Conservation (phyloP, 2,113 vertebrate genomes). For the Phrynosoma platyrhinos region DNA sequence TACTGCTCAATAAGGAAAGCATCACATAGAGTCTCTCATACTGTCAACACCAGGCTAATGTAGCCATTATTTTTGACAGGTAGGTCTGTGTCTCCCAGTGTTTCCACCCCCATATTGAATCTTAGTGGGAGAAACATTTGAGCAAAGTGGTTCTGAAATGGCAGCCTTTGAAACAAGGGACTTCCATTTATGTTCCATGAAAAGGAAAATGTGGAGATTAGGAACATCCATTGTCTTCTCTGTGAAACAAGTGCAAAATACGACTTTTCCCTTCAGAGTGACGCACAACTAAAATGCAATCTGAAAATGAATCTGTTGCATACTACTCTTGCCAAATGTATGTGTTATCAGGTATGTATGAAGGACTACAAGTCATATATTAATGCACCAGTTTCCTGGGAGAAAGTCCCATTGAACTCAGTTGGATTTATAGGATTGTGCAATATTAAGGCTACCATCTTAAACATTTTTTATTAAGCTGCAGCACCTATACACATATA, state of each 20-base stretch:
- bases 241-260: background rate
- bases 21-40: background rate
- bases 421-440: background rate
- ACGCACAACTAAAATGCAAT: background rate
- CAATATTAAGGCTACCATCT: background rate
- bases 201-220: background rate
- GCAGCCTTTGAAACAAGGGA: background rate
- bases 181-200: background rate
- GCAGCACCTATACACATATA: background rate
- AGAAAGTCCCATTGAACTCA: background rate
- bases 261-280: background rate
- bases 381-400: background rate
- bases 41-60: background rate
- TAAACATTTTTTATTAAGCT: background rate
- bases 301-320: background rate
- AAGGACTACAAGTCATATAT: background rate
- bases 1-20: background rate
- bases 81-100: background rate
- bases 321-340: background rate
- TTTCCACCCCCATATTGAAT: background rate
- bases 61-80: conserved; percentile 10
- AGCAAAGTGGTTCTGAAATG: background rate
- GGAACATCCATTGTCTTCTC: background rate
- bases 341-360: background rate
- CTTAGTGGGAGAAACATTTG: background rate